Percentiles rank a stretch among this genome's conserved stretches.
Conservation (phyloP, 2,797 vertebrate genomes). For the Xenopus petersii region DNA sequence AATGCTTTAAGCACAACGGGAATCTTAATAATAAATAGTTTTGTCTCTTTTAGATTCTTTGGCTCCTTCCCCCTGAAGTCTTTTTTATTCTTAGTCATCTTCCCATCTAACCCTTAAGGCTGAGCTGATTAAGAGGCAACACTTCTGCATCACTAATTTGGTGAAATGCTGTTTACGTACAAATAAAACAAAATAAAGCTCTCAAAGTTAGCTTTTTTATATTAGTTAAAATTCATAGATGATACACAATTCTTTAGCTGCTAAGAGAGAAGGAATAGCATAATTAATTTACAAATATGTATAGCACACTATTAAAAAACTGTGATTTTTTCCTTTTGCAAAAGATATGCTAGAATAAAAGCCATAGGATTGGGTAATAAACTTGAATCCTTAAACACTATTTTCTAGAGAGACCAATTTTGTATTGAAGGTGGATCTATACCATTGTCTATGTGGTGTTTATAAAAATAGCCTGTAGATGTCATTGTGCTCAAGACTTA, state of each 20-base stretch:
- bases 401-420: no score
- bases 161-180: conserved; percentile 19
- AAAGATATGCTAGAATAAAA: not conserved
- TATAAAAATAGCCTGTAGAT: no score
- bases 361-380: no score
- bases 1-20: conserved; percentile 26
- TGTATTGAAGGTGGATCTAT: no score
- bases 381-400: no score
- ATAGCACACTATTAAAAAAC: not conserved
- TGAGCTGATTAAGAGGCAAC: conserved; percentile 24
- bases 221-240: conserved; percentile 22
- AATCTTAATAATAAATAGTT: conserved; percentile 34
- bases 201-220: not conserved
- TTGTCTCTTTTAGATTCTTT: conserved; percentile 4
- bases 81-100: not conserved
- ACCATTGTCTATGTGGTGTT: no score
- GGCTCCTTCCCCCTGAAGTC: conserved; percentile 7
- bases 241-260: conserved; percentile 12
- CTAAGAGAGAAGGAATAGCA: not conserved
- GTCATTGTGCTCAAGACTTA: no score
- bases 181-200: conserved; percentile 11
- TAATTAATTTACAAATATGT: conserved; percentile 1
- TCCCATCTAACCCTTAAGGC: conserved; percentile 8
- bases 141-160: conserved; percentile 31
- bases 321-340: not conserved